Evolutionary conservation across 2,113 vertebrate species (phyloP).

Genomic region (Tyrannus savana): DNA sequence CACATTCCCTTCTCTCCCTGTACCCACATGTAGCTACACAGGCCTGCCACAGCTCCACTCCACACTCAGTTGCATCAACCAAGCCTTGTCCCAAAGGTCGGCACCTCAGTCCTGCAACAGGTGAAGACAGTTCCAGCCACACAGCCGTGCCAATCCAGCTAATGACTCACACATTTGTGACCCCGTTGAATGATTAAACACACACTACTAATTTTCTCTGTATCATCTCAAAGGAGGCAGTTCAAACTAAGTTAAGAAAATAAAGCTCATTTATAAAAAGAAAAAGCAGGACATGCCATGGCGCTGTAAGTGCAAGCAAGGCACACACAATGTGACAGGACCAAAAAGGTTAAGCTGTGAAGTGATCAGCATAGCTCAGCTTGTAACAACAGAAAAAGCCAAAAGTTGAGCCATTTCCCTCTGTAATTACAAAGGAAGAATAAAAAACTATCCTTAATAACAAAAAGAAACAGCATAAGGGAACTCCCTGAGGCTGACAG

Average conservation of each 20-base stretch:
- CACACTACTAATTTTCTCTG: background rate
- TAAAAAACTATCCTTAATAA: background rate
- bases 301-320: background rate
- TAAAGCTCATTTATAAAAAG: background rate
- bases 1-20: background rate
- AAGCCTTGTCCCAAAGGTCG: background rate
- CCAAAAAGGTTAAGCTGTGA: background rate
- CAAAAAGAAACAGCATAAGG: background rate
- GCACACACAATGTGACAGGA: background rate
- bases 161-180: background rate
- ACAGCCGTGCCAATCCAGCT: background rate
- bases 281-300: background rate
- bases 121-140: background rate
- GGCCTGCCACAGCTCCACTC: background rate
- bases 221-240: background rate
- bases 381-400: background rate
- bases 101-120: background rate
- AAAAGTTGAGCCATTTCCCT: background rate
- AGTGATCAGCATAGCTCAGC: background rate
- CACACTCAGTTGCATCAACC: background rate
- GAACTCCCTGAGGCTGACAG: background rate
- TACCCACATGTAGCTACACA: accelerated
- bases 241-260: conserved; percentile 26
- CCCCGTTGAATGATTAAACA: background rate
- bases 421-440: background rate